Percentiles rank a stretch among this genome's conserved stretches.
These are phyloP conservation scores for Pandemis heparana DNA, from an alignment of 2,888 invertebrate species.

Conservation along the genomic window DNA sequence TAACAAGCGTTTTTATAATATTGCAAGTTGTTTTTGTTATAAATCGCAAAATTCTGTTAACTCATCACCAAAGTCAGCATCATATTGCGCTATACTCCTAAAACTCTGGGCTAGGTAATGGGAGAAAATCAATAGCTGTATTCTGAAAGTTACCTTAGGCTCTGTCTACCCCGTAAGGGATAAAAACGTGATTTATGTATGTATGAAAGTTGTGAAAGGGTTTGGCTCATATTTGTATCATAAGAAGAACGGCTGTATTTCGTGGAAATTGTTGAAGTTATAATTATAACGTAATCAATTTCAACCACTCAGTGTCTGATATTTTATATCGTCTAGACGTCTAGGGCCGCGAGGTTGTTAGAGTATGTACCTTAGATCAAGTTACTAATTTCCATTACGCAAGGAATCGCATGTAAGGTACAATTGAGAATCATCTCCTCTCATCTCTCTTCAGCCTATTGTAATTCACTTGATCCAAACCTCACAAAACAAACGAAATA, in stretches of 20 bases:
- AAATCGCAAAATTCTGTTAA: background rate
- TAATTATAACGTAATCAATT: background rate
- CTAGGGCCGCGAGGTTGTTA: background rate
- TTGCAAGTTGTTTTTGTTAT: slow-evolving; percentile 4
- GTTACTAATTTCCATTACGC: no score
- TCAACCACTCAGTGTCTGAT: background rate
- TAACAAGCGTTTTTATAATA: slow-evolving; percentile 11
- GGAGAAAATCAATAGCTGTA: background rate
- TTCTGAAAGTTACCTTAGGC: background rate
- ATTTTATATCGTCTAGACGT: background rate
- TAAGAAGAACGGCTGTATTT: background rate
- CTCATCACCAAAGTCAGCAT: background rate
- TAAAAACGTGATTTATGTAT: no score
- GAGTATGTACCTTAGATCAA: no score
- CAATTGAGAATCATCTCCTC: no score
- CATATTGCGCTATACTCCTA: slow-evolving; percentile 9
- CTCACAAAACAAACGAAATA: no score
- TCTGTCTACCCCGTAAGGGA: no score
- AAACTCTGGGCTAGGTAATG: background rate
- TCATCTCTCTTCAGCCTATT: no score
- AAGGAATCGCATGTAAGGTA: background rate
- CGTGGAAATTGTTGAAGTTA: background rate
- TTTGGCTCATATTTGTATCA: background rate
- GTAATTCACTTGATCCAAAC: no score
- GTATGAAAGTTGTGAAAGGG: background rate